phyloP scores from a whole-genome alignment of 2,113 vertebrate genomes.

The Polyodon spathula region DNA sequence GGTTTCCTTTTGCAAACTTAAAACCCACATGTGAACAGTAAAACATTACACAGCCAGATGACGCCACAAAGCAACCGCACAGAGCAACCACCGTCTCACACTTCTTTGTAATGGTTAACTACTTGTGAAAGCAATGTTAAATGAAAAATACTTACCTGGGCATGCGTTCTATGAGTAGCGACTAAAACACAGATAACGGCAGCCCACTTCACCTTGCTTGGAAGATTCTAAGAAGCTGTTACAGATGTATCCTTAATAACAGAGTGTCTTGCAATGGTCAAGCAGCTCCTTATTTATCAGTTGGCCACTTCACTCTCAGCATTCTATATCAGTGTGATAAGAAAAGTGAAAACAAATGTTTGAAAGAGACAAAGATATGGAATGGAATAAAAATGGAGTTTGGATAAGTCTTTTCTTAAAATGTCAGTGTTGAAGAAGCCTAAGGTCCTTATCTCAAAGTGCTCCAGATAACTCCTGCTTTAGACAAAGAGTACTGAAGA shows the following conservation, averaged over 20 bases:
- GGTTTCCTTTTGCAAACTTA: no score
- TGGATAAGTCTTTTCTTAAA: slow-evolving; percentile 26
- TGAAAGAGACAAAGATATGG: slow-evolving; percentile 15
- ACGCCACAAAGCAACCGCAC: no score
- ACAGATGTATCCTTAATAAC: background rate
- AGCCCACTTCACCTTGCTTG: slow-evolving; percentile 30
- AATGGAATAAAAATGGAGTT: background rate
- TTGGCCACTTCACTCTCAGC: background rate
- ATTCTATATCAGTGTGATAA: slow-evolving; percentile 18
- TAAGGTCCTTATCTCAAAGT: no score
- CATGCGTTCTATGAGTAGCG: slow-evolving; percentile 34
- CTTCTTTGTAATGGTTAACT: no score
- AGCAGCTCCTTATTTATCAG: slow-evolving; percentile 27
- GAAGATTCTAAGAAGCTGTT: no score
- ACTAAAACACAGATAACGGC: slow-evolving; percentile 32
- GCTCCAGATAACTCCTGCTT: no score
- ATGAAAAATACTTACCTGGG: slow-evolving; percentile 25
- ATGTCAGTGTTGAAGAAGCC: slow-evolving; percentile 17
- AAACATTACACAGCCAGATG: no score
- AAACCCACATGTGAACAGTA: no score
- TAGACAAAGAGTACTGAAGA: no score
- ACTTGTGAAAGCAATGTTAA: no score
- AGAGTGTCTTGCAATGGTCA: background rate
- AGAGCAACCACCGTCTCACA: no score
- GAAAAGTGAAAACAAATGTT: background rate